phyloP scores from a whole-genome alignment of 2,797 vertebrate species.

The Cuculus canorus region DNA sequence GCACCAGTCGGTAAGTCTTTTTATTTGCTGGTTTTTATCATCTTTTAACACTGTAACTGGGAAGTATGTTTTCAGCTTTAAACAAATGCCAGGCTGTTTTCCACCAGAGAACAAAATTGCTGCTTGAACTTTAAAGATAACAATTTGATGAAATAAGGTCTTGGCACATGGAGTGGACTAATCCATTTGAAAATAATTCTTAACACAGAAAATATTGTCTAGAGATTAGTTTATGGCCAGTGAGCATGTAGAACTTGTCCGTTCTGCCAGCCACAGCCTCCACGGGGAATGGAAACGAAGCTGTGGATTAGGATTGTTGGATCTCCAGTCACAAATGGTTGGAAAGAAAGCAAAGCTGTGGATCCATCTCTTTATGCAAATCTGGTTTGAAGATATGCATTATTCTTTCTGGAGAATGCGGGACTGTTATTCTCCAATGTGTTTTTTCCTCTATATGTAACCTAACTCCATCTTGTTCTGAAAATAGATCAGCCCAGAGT shows the following conservation, averaged over 20 bases:
- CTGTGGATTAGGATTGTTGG: background rate
- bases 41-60: background rate
- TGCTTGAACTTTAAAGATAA: background rate
- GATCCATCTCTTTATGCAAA: background rate
- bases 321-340: background rate
- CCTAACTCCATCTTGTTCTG: background rate
- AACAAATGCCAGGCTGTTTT: background rate
- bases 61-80: background rate
- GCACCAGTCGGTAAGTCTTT: background rate
- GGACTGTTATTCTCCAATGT: background rate
- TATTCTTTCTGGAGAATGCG: background rate
- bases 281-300: background rate
- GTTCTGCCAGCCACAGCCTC: background rate
- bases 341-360: background rate
- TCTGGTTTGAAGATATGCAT: background rate
- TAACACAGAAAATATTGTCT: background rate
- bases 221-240: background rate
- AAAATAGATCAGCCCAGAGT: background rate
- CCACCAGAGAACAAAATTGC: background rate
- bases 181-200: constrained; percentile 8
- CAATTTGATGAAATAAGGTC: background rate
- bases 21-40: background rate
- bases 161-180: background rate
- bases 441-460: background rate
- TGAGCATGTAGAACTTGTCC: background rate